Evolutionary conservation across 2,888 invertebrate species (phyloP), one percentile per base, ranked within the genome.

Genomic region (Creontiades dilutus): DNA sequence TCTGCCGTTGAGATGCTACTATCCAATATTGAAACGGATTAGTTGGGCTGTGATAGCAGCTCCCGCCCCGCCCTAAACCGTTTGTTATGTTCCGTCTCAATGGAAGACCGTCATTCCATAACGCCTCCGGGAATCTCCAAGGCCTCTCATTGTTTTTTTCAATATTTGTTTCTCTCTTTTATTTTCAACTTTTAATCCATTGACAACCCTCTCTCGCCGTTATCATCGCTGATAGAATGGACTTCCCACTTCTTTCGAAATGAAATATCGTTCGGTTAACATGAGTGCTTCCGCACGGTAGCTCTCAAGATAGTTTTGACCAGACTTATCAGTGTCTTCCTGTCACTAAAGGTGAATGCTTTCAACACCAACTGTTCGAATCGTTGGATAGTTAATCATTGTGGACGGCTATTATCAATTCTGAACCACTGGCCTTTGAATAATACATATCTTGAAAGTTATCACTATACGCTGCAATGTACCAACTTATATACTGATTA

Each of bases 331-430:
- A 48, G 81, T 81, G 61, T 61, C 48, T 14, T 46, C 47, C 48
- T 81, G 81, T 81, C 81, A 81, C n/a, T 81, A 81, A 81, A 81
- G 48, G 81, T 81, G 48, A 81, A 81, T 81, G 81, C 81, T 81
- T 81, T 81, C 48, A 81, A 48, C 81, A 48, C 48, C 46, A 46
- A 81, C 61, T 61, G 16, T 19, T 61, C 61, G 11, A 61, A 61
- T 19, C 61, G 9, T 61, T 9, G 61, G 61, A 19, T 19, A 3
- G 4, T 61, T 19, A 5, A 61, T 61, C 61, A 19, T 61, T 19
- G 4, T 16, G 4, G 19, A 61, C 19, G 23, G 19, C 4, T n/a
- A 23, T 61, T 61, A 61, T 61, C 23, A 61, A 61, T 61, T 19
- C n/a, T n/a, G n/a, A n/a, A n/a, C n/a, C n/a, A n/a, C n/a, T n/a